Base-by-base conservation (phyloP, 2,888 invertebrate species). In the Parascotia fuliginaria region DNA sequence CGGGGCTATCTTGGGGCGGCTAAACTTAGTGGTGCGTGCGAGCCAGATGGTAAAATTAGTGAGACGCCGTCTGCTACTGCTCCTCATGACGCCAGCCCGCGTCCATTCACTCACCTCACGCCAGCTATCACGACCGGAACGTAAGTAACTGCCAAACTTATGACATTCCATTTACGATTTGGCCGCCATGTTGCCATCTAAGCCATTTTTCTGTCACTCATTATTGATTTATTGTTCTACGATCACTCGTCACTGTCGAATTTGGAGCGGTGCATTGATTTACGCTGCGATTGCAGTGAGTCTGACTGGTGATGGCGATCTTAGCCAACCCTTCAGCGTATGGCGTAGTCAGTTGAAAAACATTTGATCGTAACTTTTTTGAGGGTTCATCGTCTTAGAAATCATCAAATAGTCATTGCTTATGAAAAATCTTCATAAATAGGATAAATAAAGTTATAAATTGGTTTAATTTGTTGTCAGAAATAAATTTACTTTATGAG, bases 1-100 rank as follows among this genome's bases (percentile, higher is more conserved):
- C 91, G 90, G 81, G 83, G 91, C 92, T 92, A 92, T 92, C 92
- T 92, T 90, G 91, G 89, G 90, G 91, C 89, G 87, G 92, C 92
- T 92, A 92, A 88, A 92, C 92, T 92, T 92, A 92, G 92, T 91
- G 92, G 92, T 89, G 90, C 85, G 89, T 87, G 78, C 81, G 87
- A 85, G 91, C 87, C 88, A 89, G 91, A 89, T 88, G 89, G 91
- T 92, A 90, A 91, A 91, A 87, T 92, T 91, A 91, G 92, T 91
- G 88, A 85, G 89, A 89, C 89, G 89, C 89, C 87, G 89, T 88
- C 88, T 90, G 85, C 87, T 83, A 72, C 78, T 86, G 82, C 79
- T 87, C 77, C 79, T 87, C 88, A 84, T 88, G 89, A 88, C 90
- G 90, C 83, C 84, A 77, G 70, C 63, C 76, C 71, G 75, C 80